These are phyloP conservation scores for Illadopsis cleaveri DNA, from an alignment of 2,113 vertebrate species.

Conservation along the genomic window DNA sequence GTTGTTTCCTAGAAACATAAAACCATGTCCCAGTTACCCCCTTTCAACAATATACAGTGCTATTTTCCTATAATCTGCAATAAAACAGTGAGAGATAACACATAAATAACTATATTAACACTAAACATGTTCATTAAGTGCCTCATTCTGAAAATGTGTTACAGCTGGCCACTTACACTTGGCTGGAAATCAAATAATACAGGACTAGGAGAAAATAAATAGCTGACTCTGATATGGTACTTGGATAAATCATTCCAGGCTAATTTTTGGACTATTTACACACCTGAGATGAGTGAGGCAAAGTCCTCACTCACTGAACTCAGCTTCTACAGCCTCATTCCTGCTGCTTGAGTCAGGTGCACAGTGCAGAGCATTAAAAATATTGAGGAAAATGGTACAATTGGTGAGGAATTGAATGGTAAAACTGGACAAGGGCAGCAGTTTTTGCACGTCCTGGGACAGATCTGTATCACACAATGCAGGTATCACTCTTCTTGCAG, in stretches of 20 bases:
- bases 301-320: background rate
- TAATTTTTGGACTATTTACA: background rate
- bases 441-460: background rate
- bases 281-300: background rate
- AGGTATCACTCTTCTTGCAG: background rate
- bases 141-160: constrained; percentile 59
- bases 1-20: constrained; percentile 21
- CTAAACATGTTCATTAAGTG: constrained; percentile 55
- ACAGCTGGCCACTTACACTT: constrained; percentile 58
- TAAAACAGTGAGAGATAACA: constrained; percentile 46
- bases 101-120: constrained; percentile 56
- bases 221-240: background rate
- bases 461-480: background rate
- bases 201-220: constrained; percentile 46
- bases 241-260: background rate
- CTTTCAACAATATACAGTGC: constrained; percentile 14
- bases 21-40: background rate
- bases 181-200: constrained; percentile 42
- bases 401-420: rapidly evolving
- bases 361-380: background rate
- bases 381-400: rapidly evolving
- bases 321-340: background rate
- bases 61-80: constrained; percentile 58
- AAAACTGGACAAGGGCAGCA: background rate
- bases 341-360: rapidly evolving